Percentiles rank a stretch among this genome's conserved stretches.
phyloP scores from a whole-genome alignment of 2,888 invertebrate genomes.

The Meganola albula region DNA sequence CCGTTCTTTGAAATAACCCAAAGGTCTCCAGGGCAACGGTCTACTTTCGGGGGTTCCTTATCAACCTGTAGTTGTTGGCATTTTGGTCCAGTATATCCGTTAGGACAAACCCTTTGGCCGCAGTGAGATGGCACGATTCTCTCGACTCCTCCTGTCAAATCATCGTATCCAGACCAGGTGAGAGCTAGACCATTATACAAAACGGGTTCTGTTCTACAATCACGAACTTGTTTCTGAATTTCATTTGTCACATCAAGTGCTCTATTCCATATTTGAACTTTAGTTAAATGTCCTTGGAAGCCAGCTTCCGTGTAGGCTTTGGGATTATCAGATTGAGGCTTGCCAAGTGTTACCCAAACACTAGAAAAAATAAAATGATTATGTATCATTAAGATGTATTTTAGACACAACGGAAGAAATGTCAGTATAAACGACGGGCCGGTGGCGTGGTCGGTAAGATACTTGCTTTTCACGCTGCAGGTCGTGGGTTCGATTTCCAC shows the following conservation, averaged over 20 bases:
- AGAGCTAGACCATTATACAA: constrained; percentile 90
- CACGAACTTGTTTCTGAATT: constrained; percentile 94
- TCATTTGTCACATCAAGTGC: constrained; percentile 94
- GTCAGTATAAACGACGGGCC: too few species aligned
- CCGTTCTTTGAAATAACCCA: constrained; percentile 97
- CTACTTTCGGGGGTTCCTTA: constrained; percentile 90
- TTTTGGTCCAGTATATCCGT: constrained; percentile 90
- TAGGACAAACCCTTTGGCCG: constrained; percentile 91
- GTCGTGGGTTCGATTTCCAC: too few species aligned
- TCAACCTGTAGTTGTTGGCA: constrained; percentile 91
- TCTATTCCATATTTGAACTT: constrained; percentile 95
- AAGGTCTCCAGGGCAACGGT: constrained; percentile 94
- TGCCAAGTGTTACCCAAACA: constrained; percentile 94
- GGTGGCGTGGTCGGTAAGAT: too few species aligned
- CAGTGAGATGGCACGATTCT: constrained; percentile 94
- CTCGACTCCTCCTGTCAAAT: constrained; percentile 92
- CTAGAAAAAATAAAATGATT: constrained; percentile 74
- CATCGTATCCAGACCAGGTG: constrained; percentile 96
- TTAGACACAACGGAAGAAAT: too few species aligned
- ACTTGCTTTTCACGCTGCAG: too few species aligned
- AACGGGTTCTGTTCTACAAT: constrained; percentile 94
- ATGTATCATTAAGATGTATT: too few species aligned
- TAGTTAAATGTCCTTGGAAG: constrained; percentile 96
- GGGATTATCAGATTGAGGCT: constrained; percentile 89
- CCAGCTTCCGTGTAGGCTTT: constrained; percentile 91